Conservation (phyloP, 2,888 invertebrate genomes). For the Eudemis profundana region DNA sequence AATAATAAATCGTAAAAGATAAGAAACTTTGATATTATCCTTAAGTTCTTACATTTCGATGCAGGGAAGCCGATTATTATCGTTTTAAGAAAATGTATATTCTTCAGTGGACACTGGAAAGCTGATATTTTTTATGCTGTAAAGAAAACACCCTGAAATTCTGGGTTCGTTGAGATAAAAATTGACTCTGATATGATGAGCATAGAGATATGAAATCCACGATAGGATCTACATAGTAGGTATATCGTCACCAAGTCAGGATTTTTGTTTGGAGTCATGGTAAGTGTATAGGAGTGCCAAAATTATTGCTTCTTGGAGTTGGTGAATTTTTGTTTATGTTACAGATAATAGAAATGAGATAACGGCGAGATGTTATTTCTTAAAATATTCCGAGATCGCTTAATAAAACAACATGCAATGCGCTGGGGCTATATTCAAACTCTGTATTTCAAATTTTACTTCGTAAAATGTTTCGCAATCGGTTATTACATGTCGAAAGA, state of each 20-base stretch:
- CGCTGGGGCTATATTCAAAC: neutral
- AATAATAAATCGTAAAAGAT: neutral
- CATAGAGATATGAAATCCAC: conserved; percentile 62
- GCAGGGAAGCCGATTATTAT: neutral
- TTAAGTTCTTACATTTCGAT: neutral
- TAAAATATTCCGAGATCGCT: conserved; percentile 9
- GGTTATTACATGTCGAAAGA: no score
- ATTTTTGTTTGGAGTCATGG: conserved; percentile 66
- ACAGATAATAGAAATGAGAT: conserved; percentile 23
- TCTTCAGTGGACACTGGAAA: neutral
- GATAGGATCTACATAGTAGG: conserved; percentile 70
- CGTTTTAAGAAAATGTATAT: neutral
- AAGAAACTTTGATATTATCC: neutral
- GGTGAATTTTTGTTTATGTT: conserved; percentile 60
- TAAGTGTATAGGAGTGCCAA: conserved; percentile 80
- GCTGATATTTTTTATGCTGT: neutral
- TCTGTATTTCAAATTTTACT: conserved; percentile 6
- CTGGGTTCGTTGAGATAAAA: conserved; percentile 27
- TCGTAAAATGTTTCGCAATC: neutral
- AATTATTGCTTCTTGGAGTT: conserved; percentile 72
- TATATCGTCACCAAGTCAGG: conserved; percentile 68
- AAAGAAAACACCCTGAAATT: neutral
- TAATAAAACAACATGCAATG: conserved; percentile 21
- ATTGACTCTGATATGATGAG: conserved; percentile 32
- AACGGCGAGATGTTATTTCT: conserved; percentile 21